phyloP scores from a whole-genome alignment of 2,113 vertebrate species.

The pig (Sus scrofa) region DNA sequence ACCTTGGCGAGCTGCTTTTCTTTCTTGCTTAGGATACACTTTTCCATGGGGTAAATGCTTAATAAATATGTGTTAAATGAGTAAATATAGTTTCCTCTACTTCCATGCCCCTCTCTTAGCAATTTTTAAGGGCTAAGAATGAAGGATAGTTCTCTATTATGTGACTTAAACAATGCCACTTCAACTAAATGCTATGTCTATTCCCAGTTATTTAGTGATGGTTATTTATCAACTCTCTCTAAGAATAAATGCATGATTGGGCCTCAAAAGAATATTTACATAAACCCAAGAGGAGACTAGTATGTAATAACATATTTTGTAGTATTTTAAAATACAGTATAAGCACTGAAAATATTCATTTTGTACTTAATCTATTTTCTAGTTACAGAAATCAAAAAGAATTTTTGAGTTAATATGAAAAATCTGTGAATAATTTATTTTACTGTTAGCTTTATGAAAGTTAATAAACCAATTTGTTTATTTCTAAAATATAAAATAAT shows the following conservation, averaged over 20 bases:
- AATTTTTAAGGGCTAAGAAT: background rate
- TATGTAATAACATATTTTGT: background rate
- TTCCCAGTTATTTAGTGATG: background rate
- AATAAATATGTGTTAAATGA: slow-evolving; percentile 18
- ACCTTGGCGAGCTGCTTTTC: background rate
- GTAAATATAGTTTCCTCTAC: background rate
- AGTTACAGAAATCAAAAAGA: background rate
- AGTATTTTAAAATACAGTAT: background rate
- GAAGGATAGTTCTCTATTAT: background rate
- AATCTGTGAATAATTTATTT: slow-evolving; percentile 22
- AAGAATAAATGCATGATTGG: background rate
- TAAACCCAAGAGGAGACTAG: background rate
- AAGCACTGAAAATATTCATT: slow-evolving; percentile 13
- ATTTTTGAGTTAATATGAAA: background rate
- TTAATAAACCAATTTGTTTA: slow-evolving; percentile 1
- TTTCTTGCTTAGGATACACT: background rate
- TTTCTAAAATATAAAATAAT: background rate
- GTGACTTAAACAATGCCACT: background rate
- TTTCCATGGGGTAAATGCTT: background rate
- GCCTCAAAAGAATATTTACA: background rate
- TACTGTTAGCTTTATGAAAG: background rate
- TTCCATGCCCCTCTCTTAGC: background rate
- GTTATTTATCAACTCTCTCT: background rate
- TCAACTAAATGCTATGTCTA: background rate
- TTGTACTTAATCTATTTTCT: slow-evolving; percentile 1